phyloP scores from a whole-genome alignment of 37 sponge, comb jelly and placozoan species.

The Chondrosia reniformis region DNA sequence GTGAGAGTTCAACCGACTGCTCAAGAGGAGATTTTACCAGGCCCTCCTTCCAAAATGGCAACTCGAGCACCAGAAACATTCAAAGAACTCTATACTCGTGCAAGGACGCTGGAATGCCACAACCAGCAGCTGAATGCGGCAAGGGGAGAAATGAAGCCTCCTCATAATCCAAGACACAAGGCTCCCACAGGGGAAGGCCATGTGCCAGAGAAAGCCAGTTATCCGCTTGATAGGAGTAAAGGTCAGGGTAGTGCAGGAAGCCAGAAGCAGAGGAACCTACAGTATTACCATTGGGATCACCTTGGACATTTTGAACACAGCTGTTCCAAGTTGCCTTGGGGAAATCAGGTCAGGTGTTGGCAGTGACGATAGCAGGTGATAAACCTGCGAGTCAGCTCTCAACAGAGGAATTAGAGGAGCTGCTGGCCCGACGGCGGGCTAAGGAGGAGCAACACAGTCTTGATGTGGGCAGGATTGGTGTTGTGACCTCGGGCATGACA shows the following conservation, averaged over 20 bases:
- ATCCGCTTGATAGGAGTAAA: neutral
- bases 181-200: too few relatives aligned
- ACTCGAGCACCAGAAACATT: neutral
- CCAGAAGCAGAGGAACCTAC: neutral
- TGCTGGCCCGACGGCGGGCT: neutral
- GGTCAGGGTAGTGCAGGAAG: neutral
- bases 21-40: slow-evolving; percentile 9
- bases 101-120: neutral
- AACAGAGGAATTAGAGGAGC: neutral
- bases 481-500: neutral
- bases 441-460: neutral
- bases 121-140: neutral
- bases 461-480: neutral
- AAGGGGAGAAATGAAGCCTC: too few relatives aligned
- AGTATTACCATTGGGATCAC: neutral
- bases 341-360: neutral
- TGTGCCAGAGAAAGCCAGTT: too few relatives aligned
- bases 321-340: too few relatives aligned
- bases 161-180: too few relatives aligned
- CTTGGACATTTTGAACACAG: neutral
- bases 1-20: slow-evolving; percentile 19
- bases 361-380: neutral
- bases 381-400: neutral
- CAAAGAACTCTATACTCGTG: neutral
- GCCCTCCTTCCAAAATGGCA: slow-evolving; percentile 16